Conservation (phyloP, 2,888 invertebrate species). For the Tenthredo livida region DNA sequence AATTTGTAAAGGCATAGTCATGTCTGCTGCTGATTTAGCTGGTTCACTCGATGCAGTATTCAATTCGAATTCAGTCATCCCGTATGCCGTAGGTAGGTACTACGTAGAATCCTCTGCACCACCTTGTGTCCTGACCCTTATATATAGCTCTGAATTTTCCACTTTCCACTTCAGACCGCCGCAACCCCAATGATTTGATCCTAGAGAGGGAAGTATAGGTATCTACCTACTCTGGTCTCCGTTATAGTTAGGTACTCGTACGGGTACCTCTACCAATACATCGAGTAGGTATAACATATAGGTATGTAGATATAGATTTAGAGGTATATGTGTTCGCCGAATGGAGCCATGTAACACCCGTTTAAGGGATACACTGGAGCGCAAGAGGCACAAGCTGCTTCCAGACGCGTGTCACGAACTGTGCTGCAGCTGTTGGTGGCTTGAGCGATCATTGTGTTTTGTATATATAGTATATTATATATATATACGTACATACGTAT, state of each 20-base stretch:
- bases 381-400: conserved; percentile 53
- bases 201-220: neutral
- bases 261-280: neutral
- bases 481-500: neutral
- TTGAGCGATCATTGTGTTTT: conserved; percentile 64
- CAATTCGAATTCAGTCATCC: conserved; percentile 36
- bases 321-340: neutral
- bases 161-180: conserved; percentile 38
- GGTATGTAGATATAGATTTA: neutral
- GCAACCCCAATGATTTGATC: conserved; percentile 29
- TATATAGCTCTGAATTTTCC: conserved; percentile 1
- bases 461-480: conserved; percentile 2
- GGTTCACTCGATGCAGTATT: neutral
- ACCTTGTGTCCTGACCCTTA: neutral
- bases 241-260: neutral
- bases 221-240: neutral
- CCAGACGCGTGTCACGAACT: conserved; percentile 72
- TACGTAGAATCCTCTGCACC: neutral
- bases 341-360: conserved; percentile 41
- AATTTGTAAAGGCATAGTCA: neutral
- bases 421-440: conserved; percentile 65
- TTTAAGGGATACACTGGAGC: conserved; percentile 36
- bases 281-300: neutral
- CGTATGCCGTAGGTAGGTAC: neutral
- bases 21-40: neutral